A percentile compares a stretch with the other conserved stretches of the same genome.
phyloP scores from a whole-genome alignment of 2,797 vertebrate species.

The Ficedula albicollis region DNA sequence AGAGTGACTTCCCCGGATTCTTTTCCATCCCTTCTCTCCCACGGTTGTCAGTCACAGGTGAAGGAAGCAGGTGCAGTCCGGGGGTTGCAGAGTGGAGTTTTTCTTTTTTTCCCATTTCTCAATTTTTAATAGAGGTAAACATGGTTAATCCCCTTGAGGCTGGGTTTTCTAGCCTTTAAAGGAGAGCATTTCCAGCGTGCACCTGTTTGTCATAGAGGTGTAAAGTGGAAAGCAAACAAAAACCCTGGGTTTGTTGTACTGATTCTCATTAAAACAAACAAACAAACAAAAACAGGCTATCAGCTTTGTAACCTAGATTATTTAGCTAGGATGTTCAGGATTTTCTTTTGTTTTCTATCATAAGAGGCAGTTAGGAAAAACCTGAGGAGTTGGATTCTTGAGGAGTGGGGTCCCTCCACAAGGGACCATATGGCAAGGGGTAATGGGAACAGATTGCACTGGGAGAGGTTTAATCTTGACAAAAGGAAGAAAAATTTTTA shows the following conservation, averaged over 20 bases:
- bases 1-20: background rate
- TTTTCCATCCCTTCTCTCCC: background rate
- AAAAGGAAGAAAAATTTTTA: background rate
- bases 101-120: background rate
- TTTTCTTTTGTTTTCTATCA: background rate
- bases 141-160: background rate
- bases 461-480: background rate
- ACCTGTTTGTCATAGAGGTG: background rate
- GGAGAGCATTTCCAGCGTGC: background rate
- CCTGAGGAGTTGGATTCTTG: background rate
- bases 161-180: background rate
- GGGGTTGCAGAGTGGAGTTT: accelerated
- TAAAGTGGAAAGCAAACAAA: background rate
- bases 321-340: background rate
- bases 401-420: background rate
- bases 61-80: background rate
- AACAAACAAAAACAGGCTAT: background rate
- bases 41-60: accelerated
- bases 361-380: background rate
- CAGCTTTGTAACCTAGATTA: background rate
- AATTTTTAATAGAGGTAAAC: background rate
- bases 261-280: background rate
- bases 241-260: accelerated
- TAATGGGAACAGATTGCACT: background rate
- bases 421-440: background rate